phyloP scores from a whole-genome alignment of 2,888 invertebrate species.

The Rhagophthalmus giganteus region DNA sequence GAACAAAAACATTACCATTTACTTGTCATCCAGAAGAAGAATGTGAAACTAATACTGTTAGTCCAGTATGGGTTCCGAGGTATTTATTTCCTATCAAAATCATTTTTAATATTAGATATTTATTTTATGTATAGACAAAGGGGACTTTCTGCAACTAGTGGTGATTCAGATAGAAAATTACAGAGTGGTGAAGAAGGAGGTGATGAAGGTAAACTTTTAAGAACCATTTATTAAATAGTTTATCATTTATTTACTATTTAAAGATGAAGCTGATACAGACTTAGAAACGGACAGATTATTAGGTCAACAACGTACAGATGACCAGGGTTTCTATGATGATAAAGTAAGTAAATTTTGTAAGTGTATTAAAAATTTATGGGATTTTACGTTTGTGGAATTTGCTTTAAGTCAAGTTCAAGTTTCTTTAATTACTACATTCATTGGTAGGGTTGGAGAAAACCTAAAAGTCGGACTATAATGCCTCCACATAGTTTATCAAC shows the following conservation, averaged over 20 bases:
- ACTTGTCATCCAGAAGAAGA: constrained; percentile 55
- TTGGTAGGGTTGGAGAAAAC: constrained; percentile 76
- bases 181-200: constrained; percentile 70
- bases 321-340: constrained; percentile 89
- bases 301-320: constrained; percentile 92
- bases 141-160: constrained; percentile 58
- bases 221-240: no score
- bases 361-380: constrained; percentile 1
- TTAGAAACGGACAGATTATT: constrained; percentile 95
- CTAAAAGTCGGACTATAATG: constrained; percentile 76
- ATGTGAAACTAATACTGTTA: constrained; percentile 58
- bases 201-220: constrained; percentile 52
- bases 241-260: no score
- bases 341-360: constrained; percentile 63
- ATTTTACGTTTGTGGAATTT: background rate
- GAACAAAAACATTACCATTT: constrained; percentile 67
- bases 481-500: constrained; percentile 62
- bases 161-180: constrained; percentile 67
- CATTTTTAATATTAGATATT: constrained; percentile 1
- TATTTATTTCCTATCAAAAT: constrained; percentile 45
- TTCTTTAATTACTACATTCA: constrained; percentile 43
- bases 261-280: constrained; percentile 95
- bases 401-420: background rate
- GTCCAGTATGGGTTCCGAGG: constrained; percentile 74
- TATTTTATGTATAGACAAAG: constrained; percentile 56